Conservation (phyloP, 2,113 vertebrate species). For the Pipra filicauda region DNA sequence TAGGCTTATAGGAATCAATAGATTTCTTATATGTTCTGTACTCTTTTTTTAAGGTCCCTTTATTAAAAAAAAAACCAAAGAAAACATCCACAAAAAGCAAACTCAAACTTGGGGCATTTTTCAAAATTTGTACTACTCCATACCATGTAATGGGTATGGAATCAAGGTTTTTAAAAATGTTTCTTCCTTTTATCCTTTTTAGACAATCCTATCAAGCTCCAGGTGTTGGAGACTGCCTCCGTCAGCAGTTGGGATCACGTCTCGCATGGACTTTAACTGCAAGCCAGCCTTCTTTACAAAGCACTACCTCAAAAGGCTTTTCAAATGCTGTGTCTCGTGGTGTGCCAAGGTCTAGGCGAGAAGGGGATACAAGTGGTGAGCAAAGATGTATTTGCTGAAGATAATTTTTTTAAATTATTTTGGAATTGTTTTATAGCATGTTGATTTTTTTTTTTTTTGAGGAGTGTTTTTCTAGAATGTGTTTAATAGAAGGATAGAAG, state of each 20-base stretch:
- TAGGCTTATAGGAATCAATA: not conserved
- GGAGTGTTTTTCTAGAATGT: not conserved
- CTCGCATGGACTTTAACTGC: conserved; percentile 87
- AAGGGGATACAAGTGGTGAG: conserved; percentile 85
- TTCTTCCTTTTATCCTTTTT: conserved; percentile 8
- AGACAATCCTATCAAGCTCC: conserved; percentile 82
- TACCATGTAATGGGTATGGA: not conserved
- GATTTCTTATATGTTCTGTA: not conserved
- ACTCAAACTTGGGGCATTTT: not conserved
- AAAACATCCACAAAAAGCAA: not conserved
- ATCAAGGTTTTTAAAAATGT: not conserved
- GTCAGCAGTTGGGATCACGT: conserved; percentile 84
- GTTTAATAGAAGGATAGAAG: not conserved
- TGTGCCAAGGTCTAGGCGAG: conserved; percentile 76
- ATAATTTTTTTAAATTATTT: not conserved
- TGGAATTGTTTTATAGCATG: not conserved
- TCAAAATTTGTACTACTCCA: not conserved
- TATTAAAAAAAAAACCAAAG: not conserved
- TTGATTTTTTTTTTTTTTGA: not conserved
- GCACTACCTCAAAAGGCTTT: conserved; percentile 76
- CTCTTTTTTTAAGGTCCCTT: not conserved
- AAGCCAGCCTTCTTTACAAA: conserved; percentile 78
- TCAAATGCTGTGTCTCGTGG: conserved; percentile 72
- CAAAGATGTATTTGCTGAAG: not conserved
- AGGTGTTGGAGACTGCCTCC: conserved; percentile 75